A percentile compares a stretch with the other conserved stretches of the same genome.
These are phyloP conservation scores for Andrena minutula DNA, from an alignment of 2,888 invertebrate species.

Conservation along the genomic window DNA sequence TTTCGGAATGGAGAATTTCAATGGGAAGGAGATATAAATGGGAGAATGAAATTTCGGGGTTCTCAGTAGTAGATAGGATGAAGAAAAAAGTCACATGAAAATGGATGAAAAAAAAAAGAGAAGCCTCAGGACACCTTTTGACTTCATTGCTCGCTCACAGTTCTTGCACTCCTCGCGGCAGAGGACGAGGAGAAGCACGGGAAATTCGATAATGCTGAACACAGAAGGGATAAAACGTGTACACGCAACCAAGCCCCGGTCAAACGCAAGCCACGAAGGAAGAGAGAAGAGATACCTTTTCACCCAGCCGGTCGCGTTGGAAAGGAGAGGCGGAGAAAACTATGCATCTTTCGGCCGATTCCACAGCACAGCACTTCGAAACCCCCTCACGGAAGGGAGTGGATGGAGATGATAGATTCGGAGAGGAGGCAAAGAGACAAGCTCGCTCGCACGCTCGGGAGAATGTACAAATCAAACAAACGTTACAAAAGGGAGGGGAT, in stretches of 20 bases:
- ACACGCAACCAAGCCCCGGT: constrained; percentile 14
- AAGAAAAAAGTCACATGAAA: neutral
- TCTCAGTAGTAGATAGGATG: constrained; percentile 27
- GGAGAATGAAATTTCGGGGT: constrained; percentile 24
- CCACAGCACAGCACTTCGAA: constrained; percentile 65
- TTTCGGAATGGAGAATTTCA: constrained; percentile 28
- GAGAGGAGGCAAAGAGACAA: constrained; percentile 48
- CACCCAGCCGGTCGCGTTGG: constrained; percentile 35
- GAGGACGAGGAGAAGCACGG: constrained; percentile 32
- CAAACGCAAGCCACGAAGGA: constrained; percentile 12
- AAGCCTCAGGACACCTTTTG: constrained; percentile 57
- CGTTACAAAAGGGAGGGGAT: constrained; percentile 66
- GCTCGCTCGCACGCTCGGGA: constrained; percentile 81
- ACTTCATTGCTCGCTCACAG: constrained; percentile 76
- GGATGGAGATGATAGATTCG: constrained; percentile 41
- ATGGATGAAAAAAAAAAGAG: neutral
- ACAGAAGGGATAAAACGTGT: constrained; percentile 26
- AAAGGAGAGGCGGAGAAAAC: constrained; percentile 15
- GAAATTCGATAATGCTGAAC: constrained; percentile 21
- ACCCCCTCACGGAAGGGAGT: constrained; percentile 31
- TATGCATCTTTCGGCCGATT: constrained; percentile 65
- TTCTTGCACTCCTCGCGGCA: constrained; percentile 68
- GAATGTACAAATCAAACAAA: constrained; percentile 83
- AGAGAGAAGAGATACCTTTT: neutral
- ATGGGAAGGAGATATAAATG: constrained; percentile 16